Evolutionary conservation across 2,888 invertebrate species (phyloP).

Genomic region (Biston stratarius): DNA sequence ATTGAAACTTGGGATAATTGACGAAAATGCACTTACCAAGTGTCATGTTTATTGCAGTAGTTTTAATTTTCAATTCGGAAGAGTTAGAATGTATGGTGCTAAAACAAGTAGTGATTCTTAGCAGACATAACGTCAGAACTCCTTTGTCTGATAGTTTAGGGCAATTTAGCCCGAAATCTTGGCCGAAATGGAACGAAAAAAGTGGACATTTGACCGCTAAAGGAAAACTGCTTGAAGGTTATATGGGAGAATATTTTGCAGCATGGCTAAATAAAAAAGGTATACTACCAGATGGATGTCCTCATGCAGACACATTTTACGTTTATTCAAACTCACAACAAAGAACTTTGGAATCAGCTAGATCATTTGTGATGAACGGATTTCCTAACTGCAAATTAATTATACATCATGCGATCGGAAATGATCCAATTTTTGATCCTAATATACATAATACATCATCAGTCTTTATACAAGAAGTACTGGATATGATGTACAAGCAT

Average conservation of each 20-base stretch:
- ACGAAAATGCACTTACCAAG: constrained; percentile 27
- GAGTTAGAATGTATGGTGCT: constrained; percentile 41
- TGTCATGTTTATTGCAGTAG: constrained; percentile 25
- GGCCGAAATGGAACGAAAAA: constrained; percentile 70
- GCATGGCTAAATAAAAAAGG: constrained; percentile 60
- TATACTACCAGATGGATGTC: constrained; percentile 58
- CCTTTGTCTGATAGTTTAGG: constrained; percentile 65
- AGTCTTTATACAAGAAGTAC: constrained; percentile 58
- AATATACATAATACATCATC: constrained; percentile 67
- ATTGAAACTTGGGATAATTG: too few relatives aligned
- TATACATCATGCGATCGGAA: constrained; percentile 58
- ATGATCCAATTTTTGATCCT: constrained; percentile 71
- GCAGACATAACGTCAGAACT: constrained; percentile 72
- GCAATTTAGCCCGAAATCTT: constrained; percentile 62
- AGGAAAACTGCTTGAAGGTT: constrained; percentile 69
- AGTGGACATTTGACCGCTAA: constrained; percentile 68
- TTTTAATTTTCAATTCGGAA: constrained; percentile 32
- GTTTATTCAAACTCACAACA: constrained; percentile 73
- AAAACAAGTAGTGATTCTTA: constrained; percentile 69
- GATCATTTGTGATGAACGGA: constrained; percentile 66
- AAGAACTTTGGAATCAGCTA: constrained; percentile 69
- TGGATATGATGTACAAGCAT: constrained; percentile 60
- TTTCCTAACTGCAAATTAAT: constrained; percentile 70
- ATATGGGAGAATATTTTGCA: constrained; percentile 66
- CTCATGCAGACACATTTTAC: constrained; percentile 63